phyloP scores from a whole-genome alignment of 2,113 vertebrate genomes.

The Rynchops niger region DNA sequence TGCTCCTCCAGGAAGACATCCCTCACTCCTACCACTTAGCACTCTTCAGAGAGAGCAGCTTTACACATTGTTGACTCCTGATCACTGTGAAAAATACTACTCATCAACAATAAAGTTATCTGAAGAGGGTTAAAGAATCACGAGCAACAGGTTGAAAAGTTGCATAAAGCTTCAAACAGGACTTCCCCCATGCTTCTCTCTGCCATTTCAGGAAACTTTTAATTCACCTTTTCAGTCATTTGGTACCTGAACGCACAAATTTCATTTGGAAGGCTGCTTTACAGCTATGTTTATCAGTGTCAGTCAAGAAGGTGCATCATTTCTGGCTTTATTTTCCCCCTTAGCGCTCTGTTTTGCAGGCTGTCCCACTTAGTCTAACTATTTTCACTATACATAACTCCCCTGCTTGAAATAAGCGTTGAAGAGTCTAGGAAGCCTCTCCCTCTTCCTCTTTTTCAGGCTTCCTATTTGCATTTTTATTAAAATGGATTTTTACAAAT shows the following conservation, averaged over 20 bases:
- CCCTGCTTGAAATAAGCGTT: not conserved
- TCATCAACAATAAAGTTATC: not conserved
- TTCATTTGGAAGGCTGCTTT: not conserved
- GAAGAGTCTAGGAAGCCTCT: not conserved
- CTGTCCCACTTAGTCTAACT: not conserved
- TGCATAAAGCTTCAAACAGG: not conserved
- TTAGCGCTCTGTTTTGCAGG: not conserved
- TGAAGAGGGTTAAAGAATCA: not conserved
- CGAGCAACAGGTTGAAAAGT: not conserved
- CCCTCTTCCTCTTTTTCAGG: not conserved
- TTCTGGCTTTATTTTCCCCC: not conserved
- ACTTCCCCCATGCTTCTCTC: not conserved
- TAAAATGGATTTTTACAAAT: not conserved
- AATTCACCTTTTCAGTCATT: not conserved
- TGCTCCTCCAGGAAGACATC: not conserved
- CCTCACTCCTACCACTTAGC: not conserved
- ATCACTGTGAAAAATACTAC: not conserved
- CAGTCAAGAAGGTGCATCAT: not conserved
- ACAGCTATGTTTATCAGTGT: not conserved
- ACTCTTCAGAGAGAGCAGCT: not conserved
- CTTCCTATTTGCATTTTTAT: not conserved
- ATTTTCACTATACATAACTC: not conserved
- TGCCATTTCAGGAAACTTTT: not conserved
- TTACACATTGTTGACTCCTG: not conserved
- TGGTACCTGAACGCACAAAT: not conserved